A percentile compares a stretch with the other conserved stretches of the same genome.
Evolutionary conservation across 2,888 invertebrate species (phyloP).

Genomic region (Bellardia pandia): DNA sequence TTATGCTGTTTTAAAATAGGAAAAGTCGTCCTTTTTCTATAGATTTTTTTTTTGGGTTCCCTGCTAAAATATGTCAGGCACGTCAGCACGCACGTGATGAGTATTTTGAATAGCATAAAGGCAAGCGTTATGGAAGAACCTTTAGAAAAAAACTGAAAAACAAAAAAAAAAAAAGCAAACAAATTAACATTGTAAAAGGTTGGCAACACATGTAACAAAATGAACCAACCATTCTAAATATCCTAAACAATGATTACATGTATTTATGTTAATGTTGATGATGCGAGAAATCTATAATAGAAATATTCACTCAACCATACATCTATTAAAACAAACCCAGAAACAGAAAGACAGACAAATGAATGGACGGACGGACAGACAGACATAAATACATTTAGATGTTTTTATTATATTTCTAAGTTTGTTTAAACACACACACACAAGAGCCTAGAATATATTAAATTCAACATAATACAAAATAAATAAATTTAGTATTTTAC

Average conservation of each 20-base stretch:
- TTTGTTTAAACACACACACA: constrained; percentile 2
- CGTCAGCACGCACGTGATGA: constrained; percentile 46
- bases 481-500: not conserved
- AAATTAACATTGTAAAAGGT: constrained; percentile 44
- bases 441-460: constrained; percentile 2
- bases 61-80: constrained; percentile 31
- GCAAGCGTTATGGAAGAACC: constrained; percentile 6
- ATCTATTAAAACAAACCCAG: not conserved
- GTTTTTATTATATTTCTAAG: not conserved
- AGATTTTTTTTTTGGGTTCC: not conserved
- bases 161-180: constrained; percentile 32
- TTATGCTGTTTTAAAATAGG: constrained; percentile 20
- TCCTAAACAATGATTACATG: not conserved
- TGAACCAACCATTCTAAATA: not conserved
- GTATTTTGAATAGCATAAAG: constrained; percentile 22
- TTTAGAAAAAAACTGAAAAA: not conserved
- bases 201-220: constrained; percentile 58
- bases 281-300: constrained; percentile 39
- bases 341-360: not conserved
- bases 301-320: not conserved
- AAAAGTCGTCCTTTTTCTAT: not conserved
- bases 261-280: constrained; percentile 19
- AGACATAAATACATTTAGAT: not conserved
- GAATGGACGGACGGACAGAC: not conserved
- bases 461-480: constrained; percentile 2